Conservation (phyloP, 2,797 vertebrate genomes). For the Sylvia borin region DNA sequence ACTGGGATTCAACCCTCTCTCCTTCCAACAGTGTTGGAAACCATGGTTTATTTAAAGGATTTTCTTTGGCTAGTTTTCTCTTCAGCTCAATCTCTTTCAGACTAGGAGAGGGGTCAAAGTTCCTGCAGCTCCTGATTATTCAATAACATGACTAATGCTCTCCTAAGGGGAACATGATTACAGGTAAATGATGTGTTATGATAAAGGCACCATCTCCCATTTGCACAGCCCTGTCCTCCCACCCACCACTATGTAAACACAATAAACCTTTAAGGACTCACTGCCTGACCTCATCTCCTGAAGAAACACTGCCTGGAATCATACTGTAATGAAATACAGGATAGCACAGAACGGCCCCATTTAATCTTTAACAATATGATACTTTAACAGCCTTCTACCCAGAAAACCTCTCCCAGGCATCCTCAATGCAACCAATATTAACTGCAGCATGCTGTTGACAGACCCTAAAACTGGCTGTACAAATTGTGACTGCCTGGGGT, state of each 20-base stretch:
- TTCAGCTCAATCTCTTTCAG: neutral
- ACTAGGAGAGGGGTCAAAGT: neutral
- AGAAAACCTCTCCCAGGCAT: neutral
- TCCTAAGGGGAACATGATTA: neutral
- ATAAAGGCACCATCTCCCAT: neutral
- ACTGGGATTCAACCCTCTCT: neutral
- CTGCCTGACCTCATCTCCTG: neutral
- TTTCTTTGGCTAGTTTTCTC: neutral
- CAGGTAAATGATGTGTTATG: neutral
- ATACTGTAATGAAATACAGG: neutral
- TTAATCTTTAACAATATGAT: neutral
- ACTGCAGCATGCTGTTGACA: neutral
- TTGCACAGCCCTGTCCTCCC: neutral
- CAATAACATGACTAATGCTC: slow-evolving; percentile 20
- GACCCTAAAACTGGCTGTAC: neutral
- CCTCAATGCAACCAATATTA: neutral
- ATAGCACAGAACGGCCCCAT: neutral
- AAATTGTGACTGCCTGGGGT: neutral
- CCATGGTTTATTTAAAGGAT: neutral
- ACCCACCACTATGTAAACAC: neutral
- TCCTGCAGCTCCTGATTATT: neutral
- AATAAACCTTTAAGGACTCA: neutral
- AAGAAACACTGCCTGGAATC: neutral
- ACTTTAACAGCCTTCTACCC: neutral
- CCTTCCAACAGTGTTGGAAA: neutral